A percentile compares a stretch with the other conserved stretches of the same genome.
Conservation (phyloP, 2,797 vertebrate genomes). For the Sciaenops ocellatus region DNA sequence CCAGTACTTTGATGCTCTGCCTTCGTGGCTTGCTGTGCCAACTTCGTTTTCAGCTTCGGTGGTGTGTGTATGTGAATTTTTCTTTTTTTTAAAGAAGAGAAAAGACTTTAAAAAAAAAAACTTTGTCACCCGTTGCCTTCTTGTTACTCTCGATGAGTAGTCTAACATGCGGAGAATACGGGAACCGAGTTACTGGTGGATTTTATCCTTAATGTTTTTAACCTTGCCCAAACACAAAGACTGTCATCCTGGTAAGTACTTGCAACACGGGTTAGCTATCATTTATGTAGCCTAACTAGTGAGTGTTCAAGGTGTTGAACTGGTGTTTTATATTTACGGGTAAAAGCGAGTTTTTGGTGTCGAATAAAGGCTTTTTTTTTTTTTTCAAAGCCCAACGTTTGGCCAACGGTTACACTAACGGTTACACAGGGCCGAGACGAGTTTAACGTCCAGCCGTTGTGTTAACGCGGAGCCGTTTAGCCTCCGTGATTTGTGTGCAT, state of each 20-base stretch:
- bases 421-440: slow-evolving; percentile 56
- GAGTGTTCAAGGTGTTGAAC: neutral
- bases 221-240: slow-evolving; percentile 92
- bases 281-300: neutral
- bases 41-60: slow-evolving; percentile 65
- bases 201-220: slow-evolving; percentile 94
- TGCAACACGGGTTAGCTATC: slow-evolving; percentile 48
- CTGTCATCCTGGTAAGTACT: slow-evolving; percentile 94
- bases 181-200: slow-evolving; percentile 95
- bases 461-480: slow-evolving; percentile 36
- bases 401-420: slow-evolving; percentile 26
- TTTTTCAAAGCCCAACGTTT: slow-evolving; percentile 19
- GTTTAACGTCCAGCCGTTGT: slow-evolving; percentile 15
- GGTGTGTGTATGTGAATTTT: slow-evolving; percentile 61
- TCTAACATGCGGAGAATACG: slow-evolving; percentile 97
- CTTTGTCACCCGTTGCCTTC: slow-evolving; percentile 83
- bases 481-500: slow-evolving; percentile 56
- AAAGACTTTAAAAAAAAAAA: slow-evolving; percentile 61
- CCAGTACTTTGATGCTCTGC: slow-evolving; percentile 72
- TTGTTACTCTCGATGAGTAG: slow-evolving; percentile 92
- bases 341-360: slow-evolving; percentile 49
- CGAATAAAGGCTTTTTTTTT: neutral
- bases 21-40: slow-evolving; percentile 72
- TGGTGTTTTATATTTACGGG: neutral
- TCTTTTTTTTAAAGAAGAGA: slow-evolving; percentile 17